Evolutionary conservation across 1,140 invertebrate species (phyloP), one percentile per base, ranked within the genome.

Genomic region (Oscheius sp.): DNA sequence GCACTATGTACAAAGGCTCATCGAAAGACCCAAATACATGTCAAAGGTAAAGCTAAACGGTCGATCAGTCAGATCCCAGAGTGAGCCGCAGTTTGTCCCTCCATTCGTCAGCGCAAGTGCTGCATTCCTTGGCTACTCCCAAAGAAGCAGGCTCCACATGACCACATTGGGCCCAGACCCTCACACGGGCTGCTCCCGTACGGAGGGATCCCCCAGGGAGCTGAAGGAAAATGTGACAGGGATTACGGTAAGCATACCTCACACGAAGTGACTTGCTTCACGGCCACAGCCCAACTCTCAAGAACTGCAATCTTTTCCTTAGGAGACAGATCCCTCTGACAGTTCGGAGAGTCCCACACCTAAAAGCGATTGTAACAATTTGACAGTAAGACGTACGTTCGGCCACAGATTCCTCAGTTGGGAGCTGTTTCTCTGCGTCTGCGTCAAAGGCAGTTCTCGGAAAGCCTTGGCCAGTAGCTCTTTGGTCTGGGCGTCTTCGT

Each of bases 401-500:
- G 61, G 61, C 61, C 61, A 63, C 18, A 63, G 61, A 63, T 26
- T 34, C 61, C 18, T 36, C 26, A 63, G 23, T 26, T 63, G 61
- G 7, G 61, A 63, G n/a, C 61, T 38, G 32, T 63, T 63, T 15
- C 35, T 29, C 29, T 36, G 32, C 15, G 31, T 63, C 32, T 63
- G 32, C 10, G 10, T 63, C 15, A 63, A 23, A 28, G 64, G 38
- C 45, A 46, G 26, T 7, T 23, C 7, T n/a, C 58, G 29, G 45
- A 74, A 74, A 2, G 72, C 72, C 13, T 49, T 31, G 18, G 64
- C 36, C 0, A 74, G 42, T 29, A 69, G 32, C 32, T 66, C 45
- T 13, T 58, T 32, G 13, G 64, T 61, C 26, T 74, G 72, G 13
- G 42, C 64, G n/a, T 74, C 72, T 63, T 74, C 72, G 55, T 74